Evolutionary conservation across 2,797 vertebrate species (phyloP).

Genomic region (Eremophila alpestris): DNA sequence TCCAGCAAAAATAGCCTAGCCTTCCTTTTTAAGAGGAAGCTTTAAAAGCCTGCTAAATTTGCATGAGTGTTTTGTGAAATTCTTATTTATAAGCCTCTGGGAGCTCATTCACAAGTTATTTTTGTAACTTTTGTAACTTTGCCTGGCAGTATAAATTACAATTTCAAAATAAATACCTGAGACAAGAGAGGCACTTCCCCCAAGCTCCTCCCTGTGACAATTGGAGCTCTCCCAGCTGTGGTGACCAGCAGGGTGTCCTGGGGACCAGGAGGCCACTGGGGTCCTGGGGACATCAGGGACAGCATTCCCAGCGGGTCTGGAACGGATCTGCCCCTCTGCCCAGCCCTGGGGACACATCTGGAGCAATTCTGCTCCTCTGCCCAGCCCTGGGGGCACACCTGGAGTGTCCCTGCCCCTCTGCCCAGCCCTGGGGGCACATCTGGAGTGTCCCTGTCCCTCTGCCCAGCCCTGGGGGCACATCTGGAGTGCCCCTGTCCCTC

Average conservation of each 20-base stretch:
- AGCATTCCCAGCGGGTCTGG: not conserved
- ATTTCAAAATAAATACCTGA: not conserved
- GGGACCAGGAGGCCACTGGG: fast-evolving
- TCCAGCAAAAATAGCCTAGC: not conserved
- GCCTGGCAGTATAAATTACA: no score
- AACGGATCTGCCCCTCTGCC: fast-evolving
- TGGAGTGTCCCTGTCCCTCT: not conserved
- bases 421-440: not conserved
- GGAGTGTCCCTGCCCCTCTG: not conserved
- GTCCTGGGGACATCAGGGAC: not conserved
- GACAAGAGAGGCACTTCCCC: fast-evolving
- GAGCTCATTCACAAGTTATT: fast-evolving
- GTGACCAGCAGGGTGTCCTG: no score
- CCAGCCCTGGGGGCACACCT: fast-evolving
- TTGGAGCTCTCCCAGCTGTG: not conserved
- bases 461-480: not conserved
- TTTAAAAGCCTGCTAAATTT: not conserved
- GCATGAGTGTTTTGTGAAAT: fast-evolving
- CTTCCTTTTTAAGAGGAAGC: not conserved
- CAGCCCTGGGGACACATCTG: not conserved
- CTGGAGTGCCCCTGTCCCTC: fast-evolving
- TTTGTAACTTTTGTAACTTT: not conserved
- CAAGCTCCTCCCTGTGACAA: not conserved
- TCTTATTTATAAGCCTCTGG: not conserved
- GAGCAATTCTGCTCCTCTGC: fast-evolving